A percentile compares a stretch with the other conserved stretches of the same genome.
These are phyloP conservation scores for Prionailurus viverrinus DNA, from an alignment of 2,113 vertebrate species.

Conservation along the genomic window DNA sequence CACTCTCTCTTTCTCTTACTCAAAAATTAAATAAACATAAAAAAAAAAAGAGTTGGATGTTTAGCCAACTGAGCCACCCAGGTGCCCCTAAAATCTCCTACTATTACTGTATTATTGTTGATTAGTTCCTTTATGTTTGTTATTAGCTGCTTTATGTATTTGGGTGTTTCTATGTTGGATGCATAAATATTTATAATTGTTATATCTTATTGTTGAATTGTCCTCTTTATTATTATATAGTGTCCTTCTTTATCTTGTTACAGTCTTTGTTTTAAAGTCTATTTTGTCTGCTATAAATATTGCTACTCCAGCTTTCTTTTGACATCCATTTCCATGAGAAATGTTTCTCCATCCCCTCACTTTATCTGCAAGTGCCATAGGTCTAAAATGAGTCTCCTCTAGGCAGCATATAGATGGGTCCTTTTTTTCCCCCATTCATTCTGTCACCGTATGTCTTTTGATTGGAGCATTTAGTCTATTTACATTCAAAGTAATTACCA, in stretches of 20 bases:
- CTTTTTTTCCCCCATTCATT: not conserved
- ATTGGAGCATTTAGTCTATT: not conserved
- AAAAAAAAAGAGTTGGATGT: too few relatives aligned
- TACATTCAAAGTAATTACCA: not conserved
- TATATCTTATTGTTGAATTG: not conserved
- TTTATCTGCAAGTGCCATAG: not conserved
- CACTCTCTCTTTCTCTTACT: too few relatives aligned
- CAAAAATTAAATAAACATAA: too few relatives aligned
- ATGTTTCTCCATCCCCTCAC: not conserved
- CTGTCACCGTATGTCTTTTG: not conserved
- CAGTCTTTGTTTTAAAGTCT: not conserved
- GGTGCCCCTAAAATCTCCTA: not conserved
- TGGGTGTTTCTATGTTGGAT: not conserved
- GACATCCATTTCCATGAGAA: not conserved
- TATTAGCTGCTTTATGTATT: not conserved
- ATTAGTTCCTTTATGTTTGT: not conserved
- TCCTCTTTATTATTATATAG: not conserved
- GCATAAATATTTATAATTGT: not conserved
- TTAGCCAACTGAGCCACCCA: too few relatives aligned
- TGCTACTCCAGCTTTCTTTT: not conserved
- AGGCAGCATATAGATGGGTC: not conserved
- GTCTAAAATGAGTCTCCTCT: not conserved
- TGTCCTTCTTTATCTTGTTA: not conserved
- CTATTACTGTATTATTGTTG: not conserved
- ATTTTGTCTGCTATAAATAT: not conserved